Evolutionary conservation across 2,888 invertebrate genomes (phyloP).

Genomic region (Dione vanillae): DNA sequence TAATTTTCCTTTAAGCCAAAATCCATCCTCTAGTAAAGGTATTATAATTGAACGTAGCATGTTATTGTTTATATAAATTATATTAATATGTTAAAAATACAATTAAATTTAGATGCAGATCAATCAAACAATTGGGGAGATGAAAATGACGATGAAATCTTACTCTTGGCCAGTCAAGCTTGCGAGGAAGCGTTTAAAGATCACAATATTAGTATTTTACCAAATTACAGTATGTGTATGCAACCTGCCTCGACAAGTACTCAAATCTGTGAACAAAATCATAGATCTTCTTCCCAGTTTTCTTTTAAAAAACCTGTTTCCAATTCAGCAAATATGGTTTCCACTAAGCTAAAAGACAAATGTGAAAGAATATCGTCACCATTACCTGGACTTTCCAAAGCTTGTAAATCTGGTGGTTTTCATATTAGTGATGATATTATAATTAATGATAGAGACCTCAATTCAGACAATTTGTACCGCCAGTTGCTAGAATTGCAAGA

Average conservation of each 20-base stretch:
- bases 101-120: constrained; percentile 29
- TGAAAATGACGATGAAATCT: constrained; percentile 77
- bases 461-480: constrained; percentile 63
- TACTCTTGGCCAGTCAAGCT: constrained; percentile 77
- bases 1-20: constrained; percentile 78
- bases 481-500: constrained; percentile 70
- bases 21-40: constrained; percentile 62
- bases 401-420: constrained; percentile 50
- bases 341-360: constrained; percentile 69
- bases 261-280: constrained; percentile 58
- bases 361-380: constrained; percentile 72
- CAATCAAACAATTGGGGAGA: constrained; percentile 70
- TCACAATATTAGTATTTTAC: constrained; percentile 55
- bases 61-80: background rate
- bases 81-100: background rate
- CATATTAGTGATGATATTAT: constrained; percentile 62
- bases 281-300: constrained; percentile 65
- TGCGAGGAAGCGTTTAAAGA: constrained; percentile 69
- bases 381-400: constrained; percentile 67
- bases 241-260: constrained; percentile 73
- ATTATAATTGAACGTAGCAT: constrained; percentile 29
- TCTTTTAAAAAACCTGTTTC: constrained; percentile 68
- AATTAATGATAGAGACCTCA: constrained; percentile 66
- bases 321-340: constrained; percentile 53
- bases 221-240: constrained; percentile 72